Conservation (phyloP, 2,113 vertebrate species). For the Trematomus loennbergii region DNA sequence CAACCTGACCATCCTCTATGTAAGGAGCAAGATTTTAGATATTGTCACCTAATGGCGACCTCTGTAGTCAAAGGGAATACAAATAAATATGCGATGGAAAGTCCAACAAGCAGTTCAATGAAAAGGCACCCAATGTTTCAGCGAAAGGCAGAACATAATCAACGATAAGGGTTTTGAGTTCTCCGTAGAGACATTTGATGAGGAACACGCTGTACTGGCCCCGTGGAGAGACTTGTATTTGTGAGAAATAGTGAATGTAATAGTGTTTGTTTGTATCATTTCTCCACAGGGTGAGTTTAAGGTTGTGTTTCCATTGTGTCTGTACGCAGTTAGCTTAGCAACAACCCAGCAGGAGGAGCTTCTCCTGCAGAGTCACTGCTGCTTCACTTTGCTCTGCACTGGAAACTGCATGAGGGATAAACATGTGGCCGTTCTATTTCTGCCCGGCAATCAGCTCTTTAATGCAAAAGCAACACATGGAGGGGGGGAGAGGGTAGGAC, state of each 20-base stretch:
- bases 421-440: not conserved
- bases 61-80: too few relatives aligned
- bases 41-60: too few relatives aligned
- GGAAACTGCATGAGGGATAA: not conserved
- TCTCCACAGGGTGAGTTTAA: not conserved
- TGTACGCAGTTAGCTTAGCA: constrained; percentile 13
- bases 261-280: not conserved
- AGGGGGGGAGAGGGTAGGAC: not conserved
- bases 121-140: not conserved
- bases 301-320: not conserved
- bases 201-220: not conserved
- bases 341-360: not conserved
- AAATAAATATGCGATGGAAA: not conserved
- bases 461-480: constrained; percentile 19
- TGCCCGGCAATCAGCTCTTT: constrained; percentile 16
- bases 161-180: not conserved
- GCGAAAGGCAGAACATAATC: not conserved
- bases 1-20: too few relatives aligned
- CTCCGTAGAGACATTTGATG: not conserved
- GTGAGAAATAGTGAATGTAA: not conserved
- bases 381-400: not conserved
- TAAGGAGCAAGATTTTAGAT: too few relatives aligned
- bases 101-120: not conserved
- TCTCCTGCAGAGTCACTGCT: constrained; percentile 4
- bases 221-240: not conserved